Conservation (phyloP, 2,113 vertebrate genomes). For the Octodon degus region DNA sequence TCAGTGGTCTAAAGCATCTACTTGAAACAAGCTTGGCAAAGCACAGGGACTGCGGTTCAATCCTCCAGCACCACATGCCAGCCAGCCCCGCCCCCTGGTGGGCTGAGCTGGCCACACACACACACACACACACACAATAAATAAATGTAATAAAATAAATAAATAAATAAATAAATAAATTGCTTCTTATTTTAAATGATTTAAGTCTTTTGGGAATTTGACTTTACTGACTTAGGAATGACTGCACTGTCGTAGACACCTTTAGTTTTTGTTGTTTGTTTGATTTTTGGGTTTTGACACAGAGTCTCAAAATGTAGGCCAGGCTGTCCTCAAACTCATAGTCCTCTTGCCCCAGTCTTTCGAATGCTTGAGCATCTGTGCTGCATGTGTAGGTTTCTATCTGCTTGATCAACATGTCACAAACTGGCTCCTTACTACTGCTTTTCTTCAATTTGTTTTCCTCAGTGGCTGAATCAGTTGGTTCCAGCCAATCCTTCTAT, state of each 20-base stretch:
- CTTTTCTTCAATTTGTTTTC: conserved; percentile 19
- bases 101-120: too few relatives aligned
- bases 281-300: background rate
- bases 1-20: too few relatives aligned
- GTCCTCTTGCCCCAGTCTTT: background rate
- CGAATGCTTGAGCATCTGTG: background rate
- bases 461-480: background rate
- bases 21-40: too few relatives aligned
- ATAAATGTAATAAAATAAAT: too few relatives aligned
- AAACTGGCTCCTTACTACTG: background rate
- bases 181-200: conserved; percentile 1
- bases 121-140: too few relatives aligned
- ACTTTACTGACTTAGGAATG: background rate
- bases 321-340: background rate
- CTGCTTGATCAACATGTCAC: background rate
- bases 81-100: too few relatives aligned
- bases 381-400: background rate
- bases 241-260: background rate
- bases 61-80: too few relatives aligned
- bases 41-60: too few relatives aligned
- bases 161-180: too few relatives aligned
- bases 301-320: background rate
- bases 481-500: background rate
- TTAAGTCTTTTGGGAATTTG: conserved; percentile 6
- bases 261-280: background rate